Evolutionary conservation across 2,797 vertebrate species (phyloP).

Genomic region (Pseudotriccus pelzelni): DNA sequence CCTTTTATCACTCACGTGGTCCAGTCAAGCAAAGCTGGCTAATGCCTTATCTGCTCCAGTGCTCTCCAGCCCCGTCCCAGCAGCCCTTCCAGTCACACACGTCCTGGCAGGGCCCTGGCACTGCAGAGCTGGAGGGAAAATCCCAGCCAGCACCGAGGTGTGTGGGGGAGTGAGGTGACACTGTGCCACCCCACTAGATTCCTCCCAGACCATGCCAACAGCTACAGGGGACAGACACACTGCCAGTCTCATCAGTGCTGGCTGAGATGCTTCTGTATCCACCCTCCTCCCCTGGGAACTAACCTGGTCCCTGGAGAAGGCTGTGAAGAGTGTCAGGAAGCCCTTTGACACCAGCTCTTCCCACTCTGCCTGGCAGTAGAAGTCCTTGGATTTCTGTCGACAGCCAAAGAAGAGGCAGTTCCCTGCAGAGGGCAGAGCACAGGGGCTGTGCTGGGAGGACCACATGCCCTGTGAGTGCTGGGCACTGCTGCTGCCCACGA

Average conservation of each 20-base stretch:
- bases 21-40: neutral
- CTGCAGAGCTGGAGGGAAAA: neutral
- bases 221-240: neutral
- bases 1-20: neutral
- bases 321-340: conserved; percentile 83
- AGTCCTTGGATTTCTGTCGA: conserved; percentile 85
- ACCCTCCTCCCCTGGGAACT: neutral
- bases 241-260: neutral
- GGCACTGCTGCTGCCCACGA: neutral
- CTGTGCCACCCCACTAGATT: neutral
- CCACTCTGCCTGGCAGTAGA: conserved; percentile 89
- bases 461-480: fast-evolving
- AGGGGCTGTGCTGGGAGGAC: neutral
- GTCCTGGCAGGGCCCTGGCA: fast-evolving
- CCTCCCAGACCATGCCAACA: neutral
- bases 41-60: neutral
- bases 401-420: conserved; percentile 93
- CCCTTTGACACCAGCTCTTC: conserved; percentile 75
- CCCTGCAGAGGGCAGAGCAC: conserved; percentile 66
- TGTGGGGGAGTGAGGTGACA: neutral
- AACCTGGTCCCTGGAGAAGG: conserved; percentile 97
- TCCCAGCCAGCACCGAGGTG: neutral
- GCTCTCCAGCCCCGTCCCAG: neutral
- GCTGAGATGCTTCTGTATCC: neutral
- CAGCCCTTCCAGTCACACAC: neutral